phyloP scores from a whole-genome alignment of 2,797 vertebrate genomes.

The Leucoraja ocellata region DNA sequence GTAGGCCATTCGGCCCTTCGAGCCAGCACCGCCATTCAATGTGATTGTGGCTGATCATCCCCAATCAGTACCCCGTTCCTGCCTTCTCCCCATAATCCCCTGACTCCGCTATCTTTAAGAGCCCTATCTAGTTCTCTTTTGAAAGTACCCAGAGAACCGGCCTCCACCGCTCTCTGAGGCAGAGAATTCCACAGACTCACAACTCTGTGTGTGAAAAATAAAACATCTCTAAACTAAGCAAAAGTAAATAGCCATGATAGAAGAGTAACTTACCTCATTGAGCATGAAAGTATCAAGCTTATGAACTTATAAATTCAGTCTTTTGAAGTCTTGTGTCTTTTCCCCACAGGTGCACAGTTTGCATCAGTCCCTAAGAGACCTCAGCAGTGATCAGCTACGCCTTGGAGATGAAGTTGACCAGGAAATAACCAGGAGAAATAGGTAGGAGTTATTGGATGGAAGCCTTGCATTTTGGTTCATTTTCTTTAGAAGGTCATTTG shows the following conservation, averaged over 20 bases:
- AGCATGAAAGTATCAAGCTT: background rate
- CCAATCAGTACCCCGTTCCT: too few relatives aligned
- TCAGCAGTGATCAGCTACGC: conserved; percentile 74
- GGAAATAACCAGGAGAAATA: conserved; percentile 76
- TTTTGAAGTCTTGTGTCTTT: background rate
- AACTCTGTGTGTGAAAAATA: too few relatives aligned
- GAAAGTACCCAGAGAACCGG: too few relatives aligned
- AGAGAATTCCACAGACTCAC: too few relatives aligned
- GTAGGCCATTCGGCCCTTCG: too few relatives aligned
- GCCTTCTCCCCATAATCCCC: too few relatives aligned
- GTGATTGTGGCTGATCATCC: too few relatives aligned
- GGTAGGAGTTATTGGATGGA: conserved; percentile 56
- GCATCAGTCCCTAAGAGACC: conserved; percentile 80
- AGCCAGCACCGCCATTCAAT: too few relatives aligned
- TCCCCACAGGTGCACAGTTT: conserved; percentile 70
- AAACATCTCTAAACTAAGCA: background rate
- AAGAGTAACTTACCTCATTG: background rate
- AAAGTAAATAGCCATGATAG: background rate
- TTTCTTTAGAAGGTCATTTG: background rate
- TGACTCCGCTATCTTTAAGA: too few relatives aligned
- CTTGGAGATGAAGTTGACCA: conserved; percentile 74
- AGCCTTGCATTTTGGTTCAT: background rate
- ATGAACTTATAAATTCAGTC: background rate
- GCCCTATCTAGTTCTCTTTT: too few relatives aligned
- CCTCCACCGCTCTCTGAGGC: too few relatives aligned